Percentiles rank a stretch among this genome's conserved stretches.
These are phyloP conservation scores for Neosalanx taihuensis DNA, from an alignment of 2,797 vertebrate genomes.

Conservation along the genomic window DNA sequence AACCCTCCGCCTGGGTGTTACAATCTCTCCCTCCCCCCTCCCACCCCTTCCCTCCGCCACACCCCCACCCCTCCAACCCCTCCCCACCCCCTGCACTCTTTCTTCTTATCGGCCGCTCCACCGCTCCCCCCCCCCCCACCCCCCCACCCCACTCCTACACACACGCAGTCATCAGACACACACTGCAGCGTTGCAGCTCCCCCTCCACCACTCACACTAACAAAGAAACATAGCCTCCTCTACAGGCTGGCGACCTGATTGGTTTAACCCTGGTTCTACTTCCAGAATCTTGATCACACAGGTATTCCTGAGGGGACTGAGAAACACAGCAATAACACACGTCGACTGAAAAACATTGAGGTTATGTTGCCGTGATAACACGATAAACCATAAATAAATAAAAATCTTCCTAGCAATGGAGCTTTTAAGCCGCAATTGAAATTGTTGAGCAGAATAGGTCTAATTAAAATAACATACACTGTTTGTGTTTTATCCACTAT, in stretches of 20 bases:
- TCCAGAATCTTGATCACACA: constrained; percentile 37
- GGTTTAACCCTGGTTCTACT: constrained; percentile 45
- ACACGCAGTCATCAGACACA: constrained; percentile 43
- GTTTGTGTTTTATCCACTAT: constrained; percentile 3
- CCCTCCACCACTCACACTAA: constrained; percentile 54
- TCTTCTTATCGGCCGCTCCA: constrained; percentile 49
- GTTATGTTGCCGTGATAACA: constrained; percentile 7
- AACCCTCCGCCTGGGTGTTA: constrained; percentile 76
- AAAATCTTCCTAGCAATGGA: not conserved
- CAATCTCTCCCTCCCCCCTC: constrained; percentile 55
- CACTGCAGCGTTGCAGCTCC: constrained; percentile 61
- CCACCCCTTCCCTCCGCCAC: constrained; percentile 32
- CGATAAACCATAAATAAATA: not conserved
- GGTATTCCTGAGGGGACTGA: constrained; percentile 8
- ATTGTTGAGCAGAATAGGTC: not conserved
- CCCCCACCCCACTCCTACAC: constrained; percentile 16
- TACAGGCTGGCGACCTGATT: constrained; percentile 30
- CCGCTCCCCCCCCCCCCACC: constrained; percentile 24
- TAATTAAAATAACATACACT: no score
- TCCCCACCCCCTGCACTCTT: constrained; percentile 34
- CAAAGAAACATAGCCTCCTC: constrained; percentile 67
- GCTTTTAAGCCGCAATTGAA: not conserved
- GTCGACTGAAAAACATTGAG: not conserved
- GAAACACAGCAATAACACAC: constrained; percentile 15
- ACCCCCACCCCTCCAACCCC: constrained; percentile 33